A percentile compares a stretch with the other conserved stretches of the same genome.
phyloP scores from a whole-genome alignment of 2,888 invertebrate genomes.

The Cephus spinipes region DNA sequence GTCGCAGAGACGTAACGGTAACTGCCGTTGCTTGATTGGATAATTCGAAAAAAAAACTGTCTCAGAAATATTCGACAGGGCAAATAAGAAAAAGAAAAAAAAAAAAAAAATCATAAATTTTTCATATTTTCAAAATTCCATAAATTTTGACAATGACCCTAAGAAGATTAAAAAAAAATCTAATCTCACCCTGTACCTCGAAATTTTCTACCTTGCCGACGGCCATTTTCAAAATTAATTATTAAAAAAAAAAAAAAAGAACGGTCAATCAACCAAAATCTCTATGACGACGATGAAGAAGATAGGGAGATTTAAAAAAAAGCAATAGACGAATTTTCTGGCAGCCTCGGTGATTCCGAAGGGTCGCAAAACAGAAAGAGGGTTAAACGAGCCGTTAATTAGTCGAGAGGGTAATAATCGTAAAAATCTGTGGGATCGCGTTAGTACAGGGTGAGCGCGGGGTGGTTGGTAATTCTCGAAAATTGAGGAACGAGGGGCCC shows the following conservation, averaged over 20 bases:
- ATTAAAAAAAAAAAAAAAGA: background rate
- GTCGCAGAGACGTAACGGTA: too few species aligned
- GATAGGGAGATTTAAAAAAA: background rate
- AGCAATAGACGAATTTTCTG: background rate
- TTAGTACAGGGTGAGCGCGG: background rate
- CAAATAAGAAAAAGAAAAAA: too few species aligned
- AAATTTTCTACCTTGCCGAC: too few species aligned
- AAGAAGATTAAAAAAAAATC: too few species aligned
- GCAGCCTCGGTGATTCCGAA: background rate
- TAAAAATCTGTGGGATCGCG: background rate
- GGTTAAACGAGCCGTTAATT: background rate
- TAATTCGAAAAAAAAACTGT: too few species aligned
- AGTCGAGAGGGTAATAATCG: background rate
- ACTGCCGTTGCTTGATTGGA: too few species aligned
- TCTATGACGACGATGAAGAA: background rate
- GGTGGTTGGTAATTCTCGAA: background rate
- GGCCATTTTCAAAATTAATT: too few species aligned
- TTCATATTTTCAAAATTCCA: background rate
- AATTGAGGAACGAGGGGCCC: background rate
- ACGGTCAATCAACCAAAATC: background rate
- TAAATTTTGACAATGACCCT: too few species aligned
- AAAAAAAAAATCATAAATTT: background rate
- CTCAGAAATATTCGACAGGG: fast-evolving
- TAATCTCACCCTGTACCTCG: too few species aligned
- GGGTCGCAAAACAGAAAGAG: background rate